phyloP scores from a whole-genome alignment of 2,113 vertebrate species.

The Tichodroma muraria region DNA sequence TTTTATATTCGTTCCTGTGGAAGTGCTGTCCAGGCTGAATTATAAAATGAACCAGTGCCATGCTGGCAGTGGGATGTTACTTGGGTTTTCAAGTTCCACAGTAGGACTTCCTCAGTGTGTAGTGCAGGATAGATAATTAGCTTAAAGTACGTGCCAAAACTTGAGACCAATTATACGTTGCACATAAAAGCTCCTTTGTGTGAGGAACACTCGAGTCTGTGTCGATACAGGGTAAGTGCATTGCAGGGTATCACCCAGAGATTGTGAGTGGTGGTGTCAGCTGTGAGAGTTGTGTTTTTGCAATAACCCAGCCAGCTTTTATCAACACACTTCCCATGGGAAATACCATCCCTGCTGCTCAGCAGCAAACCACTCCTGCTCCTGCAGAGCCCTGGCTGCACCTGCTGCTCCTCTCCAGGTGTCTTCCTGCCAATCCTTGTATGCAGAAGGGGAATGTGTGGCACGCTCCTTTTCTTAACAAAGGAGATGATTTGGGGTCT shows the following conservation, averaged over 20 bases:
- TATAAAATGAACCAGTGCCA: neutral
- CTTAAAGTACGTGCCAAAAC: neutral
- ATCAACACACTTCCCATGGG: neutral
- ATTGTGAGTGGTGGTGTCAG: neutral
- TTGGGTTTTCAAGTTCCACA: neutral
- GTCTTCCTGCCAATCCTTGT: neutral
- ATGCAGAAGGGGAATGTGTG: neutral
- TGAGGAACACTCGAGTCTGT: neutral
- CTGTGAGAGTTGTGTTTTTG: neutral
- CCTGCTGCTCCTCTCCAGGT: neutral
- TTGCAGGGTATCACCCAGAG: neutral
- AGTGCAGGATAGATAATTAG: neutral
- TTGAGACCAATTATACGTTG: neutral
- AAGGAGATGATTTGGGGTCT: neutral
- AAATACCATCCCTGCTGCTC: neutral
- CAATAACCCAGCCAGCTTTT: neutral
- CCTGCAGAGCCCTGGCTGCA: neutral
- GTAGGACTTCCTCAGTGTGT: neutral
- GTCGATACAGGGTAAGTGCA: neutral
- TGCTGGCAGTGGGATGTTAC: neutral
- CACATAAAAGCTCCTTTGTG: neutral
- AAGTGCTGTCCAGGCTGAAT: constrained; percentile 27
- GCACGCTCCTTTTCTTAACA: neutral
- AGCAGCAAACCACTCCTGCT: neutral
- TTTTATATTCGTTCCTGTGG: neutral